Evolutionary conservation across 2,113 vertebrate species (phyloP), one percentile per base, ranked within the genome.

Genomic region (Maccullochella peelii): DNA sequence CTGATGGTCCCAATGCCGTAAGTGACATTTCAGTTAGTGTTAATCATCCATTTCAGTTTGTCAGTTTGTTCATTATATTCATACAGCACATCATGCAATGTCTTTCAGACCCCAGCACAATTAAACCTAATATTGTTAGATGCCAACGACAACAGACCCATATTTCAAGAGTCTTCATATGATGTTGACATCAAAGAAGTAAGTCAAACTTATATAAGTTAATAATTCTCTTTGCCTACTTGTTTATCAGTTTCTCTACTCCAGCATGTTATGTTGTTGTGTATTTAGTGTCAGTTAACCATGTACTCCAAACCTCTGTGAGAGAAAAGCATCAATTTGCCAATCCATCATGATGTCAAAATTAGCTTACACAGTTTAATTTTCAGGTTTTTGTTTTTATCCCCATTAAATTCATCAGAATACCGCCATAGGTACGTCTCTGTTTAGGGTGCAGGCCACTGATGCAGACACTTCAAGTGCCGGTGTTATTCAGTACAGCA

Each of bases 131-230:
- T 95, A 2, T 18, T 98, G 70, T 0, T 0, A 0, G 96, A 97
- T 38, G 92, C 91, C 85, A 98, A 98, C 40, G 95, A 97, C 89
- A 96, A 97, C 0, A 2, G 0, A 0, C 97, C 97, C 0, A 18
- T 86, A 58, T 98, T 98, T 87, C 0, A 49, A 8, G 6, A 76
- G 0, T 11, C 83, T 2, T 80, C 68, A 5, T 97, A 96, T 81
- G 93, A 93, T 16, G 0, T 0, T 36, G 6, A 11, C 4, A 40
- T 97, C 8, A 0, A 0, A 10, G 97, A 98, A 93, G 97, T 98
- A 93, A 90, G 92, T 85, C n/a, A 69, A 73, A 65, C 1, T 38
- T 44, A 33, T 75, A 77, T 59, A 49, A 69, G 14, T 8, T n/a
- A 12, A 58, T 54, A 0, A 27, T 30, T 70, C 2, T 36, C 25